Base-by-base conservation (phyloP, 2,113 vertebrate genomes). In the Oncorhynchus clarkii region DNA sequence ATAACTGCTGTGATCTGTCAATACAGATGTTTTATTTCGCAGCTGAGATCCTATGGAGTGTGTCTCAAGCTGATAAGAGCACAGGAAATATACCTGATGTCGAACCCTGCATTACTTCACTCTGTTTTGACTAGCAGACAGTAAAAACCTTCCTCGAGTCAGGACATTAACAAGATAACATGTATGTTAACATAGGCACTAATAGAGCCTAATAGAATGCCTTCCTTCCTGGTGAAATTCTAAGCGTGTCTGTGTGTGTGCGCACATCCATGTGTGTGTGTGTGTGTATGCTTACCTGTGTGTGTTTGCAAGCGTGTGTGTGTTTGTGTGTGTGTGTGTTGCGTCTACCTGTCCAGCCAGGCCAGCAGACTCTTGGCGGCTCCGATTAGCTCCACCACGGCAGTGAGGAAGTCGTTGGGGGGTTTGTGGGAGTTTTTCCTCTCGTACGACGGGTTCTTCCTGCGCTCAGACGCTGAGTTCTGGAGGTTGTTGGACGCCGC, bases 301-400 rank as follows among this genome's bases (percentile, higher is more conserved):
- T 39, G 34, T 39, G 34, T 39, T 39, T 39, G 34, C 34, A 39
- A 39, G 34, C 34, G 34, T 39, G 34, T 39, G 34, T 39, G 34
- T 8, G 9, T 34, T 1, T 39, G 34, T 39, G 34, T 39, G 29
- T 34, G 39, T 1, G 4, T 20, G 3, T 45, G 22, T 24, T 16
- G 1, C 9, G 27, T 88, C 75, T 88, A 99, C 97, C 96, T 93
- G 92, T 99, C 97, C 78, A 99, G 84, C 96, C 96, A 98, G 0
- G 94, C 93, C 77, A 99, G 90, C 87, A 99, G 91, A 72, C 92
- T 94, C 89, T 99, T 99, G 67, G 98, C 96, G 27, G 96, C 93
- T 0, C 92, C 95, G 26, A 99, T 99, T 71, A 99, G 95, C 82
- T 99, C 96, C 18, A 99, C 95, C 3, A 99, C 96, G 0, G 96